A percentile compares a stretch with the other conserved stretches of the same genome.
phyloP scores from a whole-genome alignment of 2,113 vertebrate genomes.

The Vicugna pacos region DNA sequence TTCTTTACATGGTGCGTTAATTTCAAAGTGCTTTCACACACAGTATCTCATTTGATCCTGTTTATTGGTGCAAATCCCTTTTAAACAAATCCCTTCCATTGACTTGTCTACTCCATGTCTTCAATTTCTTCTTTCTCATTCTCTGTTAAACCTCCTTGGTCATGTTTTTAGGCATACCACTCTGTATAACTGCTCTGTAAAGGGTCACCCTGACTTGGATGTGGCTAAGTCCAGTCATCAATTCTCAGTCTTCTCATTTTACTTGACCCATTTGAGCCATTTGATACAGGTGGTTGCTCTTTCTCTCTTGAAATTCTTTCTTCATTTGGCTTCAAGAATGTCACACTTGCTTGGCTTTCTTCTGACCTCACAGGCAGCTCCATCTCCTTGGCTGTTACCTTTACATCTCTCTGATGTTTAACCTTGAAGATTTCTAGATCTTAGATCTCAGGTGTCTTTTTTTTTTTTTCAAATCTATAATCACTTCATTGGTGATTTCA shows the following conservation, averaged over 20 bases:
- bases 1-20: not conserved
- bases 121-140: not conserved
- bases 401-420: not conserved
- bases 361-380: not conserved
- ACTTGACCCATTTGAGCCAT: not conserved
- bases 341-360: constrained; percentile 33
- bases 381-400: not conserved
- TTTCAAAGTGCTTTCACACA: not conserved
- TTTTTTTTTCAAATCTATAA: not conserved
- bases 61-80: not conserved
- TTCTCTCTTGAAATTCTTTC: constrained; percentile 49
- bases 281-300: not conserved
- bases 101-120: not conserved
- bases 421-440: not conserved
- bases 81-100: not conserved
- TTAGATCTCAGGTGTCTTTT: not conserved
- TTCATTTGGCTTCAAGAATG: constrained; percentile 34
- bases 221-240: not conserved
- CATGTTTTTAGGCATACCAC: not conserved
- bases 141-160: not conserved
- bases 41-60: not conserved
- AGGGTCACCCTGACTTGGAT: not conserved
- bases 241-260: not conserved
- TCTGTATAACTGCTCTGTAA: not conserved
- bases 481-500: not conserved